Evolutionary conservation across 2,113 vertebrate species (phyloP), one percentile per base, ranked within the genome.

Genomic region (Lepus americanus): DNA sequence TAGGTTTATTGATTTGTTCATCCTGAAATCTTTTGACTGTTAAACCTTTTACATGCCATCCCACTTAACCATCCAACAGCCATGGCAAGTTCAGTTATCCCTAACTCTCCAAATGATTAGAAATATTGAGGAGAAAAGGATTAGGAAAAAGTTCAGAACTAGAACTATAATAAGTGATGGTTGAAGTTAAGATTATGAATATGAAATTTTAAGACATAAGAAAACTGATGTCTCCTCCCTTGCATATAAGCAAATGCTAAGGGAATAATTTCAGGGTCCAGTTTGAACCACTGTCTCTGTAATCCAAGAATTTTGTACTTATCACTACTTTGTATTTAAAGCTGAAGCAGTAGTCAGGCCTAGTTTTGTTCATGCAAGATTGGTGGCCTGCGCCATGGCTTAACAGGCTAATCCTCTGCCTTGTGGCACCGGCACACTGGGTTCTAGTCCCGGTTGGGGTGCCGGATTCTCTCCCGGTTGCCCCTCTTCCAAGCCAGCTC

Each of bases 151-250:
- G 16, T 66, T 84, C 10, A 76, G 25, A 87, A 17, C 10, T 61
- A 23, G 27, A 87, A n/a, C 44, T 33, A 53, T 16, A 44, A 78
- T 16, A 85, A 67, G 13, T 55, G 3, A 59, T 19, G 33, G 19
- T 76, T 91, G 51, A 89, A 86, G 55, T 85, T 23, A 61, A 91
- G 44, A 77, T 72, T 22, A 70, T 33, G 29, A 77, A 80, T n/a
- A 61, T 44, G 23, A 76, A 78, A 89, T 63, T 73, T 77, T 13
- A 51, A 77, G 66, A 76, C 63, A 49, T n/a, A 64, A 80, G 29
- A 74, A 91, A 82, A 76, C 3, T 0, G 1, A 59, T 11, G 1
- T 25, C 66, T 74, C 25, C 6, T 69, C 16, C 1, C 3, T 20
- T 13, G 27, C 4, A 27, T 53, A 0, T 36, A 39, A 90, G 53